Base-by-base conservation (phyloP, 2,113 vertebrate genomes). In the Thermophis baileyi region DNA sequence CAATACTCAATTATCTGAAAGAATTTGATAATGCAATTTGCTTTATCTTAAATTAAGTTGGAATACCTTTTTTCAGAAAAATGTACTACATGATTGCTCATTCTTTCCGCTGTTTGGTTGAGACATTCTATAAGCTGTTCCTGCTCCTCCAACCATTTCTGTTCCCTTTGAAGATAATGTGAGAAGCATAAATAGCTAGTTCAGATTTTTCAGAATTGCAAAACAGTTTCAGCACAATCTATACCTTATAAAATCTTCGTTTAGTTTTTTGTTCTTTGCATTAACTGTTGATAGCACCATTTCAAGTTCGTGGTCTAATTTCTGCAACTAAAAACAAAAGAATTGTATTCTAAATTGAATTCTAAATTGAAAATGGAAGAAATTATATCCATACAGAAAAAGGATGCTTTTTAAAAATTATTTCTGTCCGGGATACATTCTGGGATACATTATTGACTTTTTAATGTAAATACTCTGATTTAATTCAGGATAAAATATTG, bases 171-270 rank as follows among this genome's bases (percentile, higher is more conserved):
- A 96, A 95, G 0, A 95, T 2, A 40, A 95, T 94, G 91, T 92
- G 92, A 6, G 50, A 95, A 53, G 94, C 95, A 93, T 47, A 12
- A 92, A 95, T 5, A 96, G 91, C 22, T 90, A 63, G 93, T 30
- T 3, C 11, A 12, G 92, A 51, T 88, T 95, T 88, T 57, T 18
- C 3, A 89, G 2, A 55, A 8, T 2, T 49, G 35, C 2, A 90
- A 91, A 92, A 92, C 50, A 91, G 0, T 51, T 90, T 12, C 18
- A 55, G 95, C 69, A 88, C 54, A 91, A 6, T 85, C 0, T 91
- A 90, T 97, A 98, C 98, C 97, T 98, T 96, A 94, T 81, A 85
- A 98, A 93, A 20, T 97, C 95, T 95, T 97, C 94, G 1, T 97
- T 96, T 94, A 98, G 87, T n/a, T 94, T 86, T 93, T 96, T 92